phyloP scores from a whole-genome alignment of 1,140 invertebrate species.

The Heterodera schachtii region DNA sequence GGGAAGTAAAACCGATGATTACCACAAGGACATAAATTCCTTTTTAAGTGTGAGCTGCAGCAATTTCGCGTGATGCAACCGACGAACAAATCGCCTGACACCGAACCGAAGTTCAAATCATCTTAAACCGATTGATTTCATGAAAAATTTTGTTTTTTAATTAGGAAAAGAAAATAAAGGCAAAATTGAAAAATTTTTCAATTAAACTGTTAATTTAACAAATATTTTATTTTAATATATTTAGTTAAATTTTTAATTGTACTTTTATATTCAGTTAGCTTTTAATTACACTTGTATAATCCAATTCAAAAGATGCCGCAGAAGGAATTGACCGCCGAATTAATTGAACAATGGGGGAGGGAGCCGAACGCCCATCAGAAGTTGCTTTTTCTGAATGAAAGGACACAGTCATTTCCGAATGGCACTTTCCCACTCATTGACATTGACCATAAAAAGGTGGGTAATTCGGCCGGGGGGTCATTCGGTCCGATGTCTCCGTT shows the following conservation, averaged over 20 bases:
- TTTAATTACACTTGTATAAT: no score
- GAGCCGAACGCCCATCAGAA: background rate
- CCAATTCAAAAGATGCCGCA: background rate
- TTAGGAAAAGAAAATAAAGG: background rate
- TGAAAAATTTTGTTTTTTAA: slow-evolving; percentile 9
- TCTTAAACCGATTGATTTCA: background rate
- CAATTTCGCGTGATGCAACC: slow-evolving; percentile 49
- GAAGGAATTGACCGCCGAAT: background rate
- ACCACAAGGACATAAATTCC: background rate
- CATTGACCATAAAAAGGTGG: slow-evolving; percentile 23
- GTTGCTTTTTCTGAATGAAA: background rate
- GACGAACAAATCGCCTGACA: slow-evolving; percentile 52
- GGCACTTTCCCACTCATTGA: slow-evolving; percentile 16
- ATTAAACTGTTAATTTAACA: background rate
- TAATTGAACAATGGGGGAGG: background rate
- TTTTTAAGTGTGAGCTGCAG: slow-evolving; percentile 44
- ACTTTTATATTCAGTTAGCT: no score
- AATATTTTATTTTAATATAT: no score
- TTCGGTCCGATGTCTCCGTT: no score
- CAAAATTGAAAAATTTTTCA: background rate
- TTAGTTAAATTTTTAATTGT: no score
- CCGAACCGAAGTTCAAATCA: slow-evolving; percentile 44
- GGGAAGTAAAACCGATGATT: no score
- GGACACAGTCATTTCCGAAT: background rate
- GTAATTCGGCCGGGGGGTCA: no score